Base-by-base conservation (phyloP, 1,140 invertebrate genomes). In the Apis dorsata region DNA sequence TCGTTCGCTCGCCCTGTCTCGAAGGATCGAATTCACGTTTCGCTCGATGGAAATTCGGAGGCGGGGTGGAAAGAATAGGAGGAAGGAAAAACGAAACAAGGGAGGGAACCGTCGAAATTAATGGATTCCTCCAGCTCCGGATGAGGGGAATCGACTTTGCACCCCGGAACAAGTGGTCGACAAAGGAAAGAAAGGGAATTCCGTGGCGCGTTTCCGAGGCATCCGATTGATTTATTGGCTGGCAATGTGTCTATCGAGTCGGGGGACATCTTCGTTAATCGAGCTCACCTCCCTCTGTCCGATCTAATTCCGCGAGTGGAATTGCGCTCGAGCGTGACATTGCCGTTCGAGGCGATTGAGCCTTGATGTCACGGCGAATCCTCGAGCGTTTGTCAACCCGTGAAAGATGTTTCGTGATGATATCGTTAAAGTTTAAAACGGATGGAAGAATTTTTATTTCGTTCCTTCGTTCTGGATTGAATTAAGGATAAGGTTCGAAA, bases 241-340 rank as follows among this genome's bases (percentile, higher is more conserved):
- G 60, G 44, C 60, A 34, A 65, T 65, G 44, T 51, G 60, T 76
- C 60, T 17, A 57, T 19, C 74, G 59, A 19, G n/a, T 44, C 60
- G n/a, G 49, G 12, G 74, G 60, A 76, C 74, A 65, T 53, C 74
- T 76, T 76, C 21, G 74, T 76, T 76, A 76, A 76, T 76, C 63
- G 60, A 76, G 60, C 60, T 51, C 17, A 28, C 12, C 51, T 34
- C 34, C 57, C 57, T 49, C 17, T 28, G n/a, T 65, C 74, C 53
- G 74, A n/a, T 65, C 15, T 62, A 63, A 65, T 76, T 65, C 44
- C 60, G 74, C 21, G 59, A 76, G 17, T 28, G n/a, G 59, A 28
- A 65, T 65, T 65, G 59, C 28, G n/a, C 10, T 63, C 73, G 57
- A 63, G 17, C 44, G 34, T 60, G 55, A 44, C 57, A 34, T 21